A percentile compares a stretch with the other conserved stretches of the same genome.
Conservation (phyloP, 1,140 invertebrate species). For the Batillaria attramentaria region DNA sequence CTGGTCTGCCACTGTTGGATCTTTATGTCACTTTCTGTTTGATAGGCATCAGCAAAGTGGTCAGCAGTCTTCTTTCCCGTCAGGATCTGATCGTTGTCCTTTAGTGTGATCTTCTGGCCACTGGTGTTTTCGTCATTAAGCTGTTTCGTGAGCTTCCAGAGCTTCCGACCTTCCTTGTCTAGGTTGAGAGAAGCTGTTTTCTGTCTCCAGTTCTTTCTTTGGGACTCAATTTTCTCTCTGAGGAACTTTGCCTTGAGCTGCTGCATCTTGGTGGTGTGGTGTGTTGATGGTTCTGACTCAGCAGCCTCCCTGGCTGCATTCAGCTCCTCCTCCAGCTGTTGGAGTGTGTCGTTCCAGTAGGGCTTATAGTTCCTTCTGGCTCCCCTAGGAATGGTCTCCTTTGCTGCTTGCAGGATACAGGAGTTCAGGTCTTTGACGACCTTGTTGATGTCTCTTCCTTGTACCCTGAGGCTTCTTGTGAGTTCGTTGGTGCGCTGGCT, state of each 20-base stretch:
- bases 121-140: not conserved
- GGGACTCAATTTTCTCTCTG: not conserved
- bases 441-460: not conserved
- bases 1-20: not conserved
- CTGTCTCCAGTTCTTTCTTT: not conserved
- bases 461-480: not conserved
- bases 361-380: constrained; percentile 21
- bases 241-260: not conserved
- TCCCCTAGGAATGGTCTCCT: constrained; percentile 13
- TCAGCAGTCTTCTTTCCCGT: not conserved
- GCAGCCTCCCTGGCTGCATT: not conserved
- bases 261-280: not conserved
- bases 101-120: not conserved
- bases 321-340: not conserved
- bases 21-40: not conserved
- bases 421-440: not conserved
- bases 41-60: not conserved
- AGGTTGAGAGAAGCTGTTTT: not conserved
- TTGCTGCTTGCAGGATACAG: constrained; percentile 20
- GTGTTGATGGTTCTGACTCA: not conserved
- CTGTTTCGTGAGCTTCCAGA: not conserved
- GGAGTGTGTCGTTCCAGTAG: constrained; percentile 14
- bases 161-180: not conserved
- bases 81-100: not conserved
- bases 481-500: not conserved